Percentiles rank a stretch among this genome's conserved stretches.
Conservation (phyloP, 2,113 vertebrate genomes). For the Dipodomys merriami region DNA sequence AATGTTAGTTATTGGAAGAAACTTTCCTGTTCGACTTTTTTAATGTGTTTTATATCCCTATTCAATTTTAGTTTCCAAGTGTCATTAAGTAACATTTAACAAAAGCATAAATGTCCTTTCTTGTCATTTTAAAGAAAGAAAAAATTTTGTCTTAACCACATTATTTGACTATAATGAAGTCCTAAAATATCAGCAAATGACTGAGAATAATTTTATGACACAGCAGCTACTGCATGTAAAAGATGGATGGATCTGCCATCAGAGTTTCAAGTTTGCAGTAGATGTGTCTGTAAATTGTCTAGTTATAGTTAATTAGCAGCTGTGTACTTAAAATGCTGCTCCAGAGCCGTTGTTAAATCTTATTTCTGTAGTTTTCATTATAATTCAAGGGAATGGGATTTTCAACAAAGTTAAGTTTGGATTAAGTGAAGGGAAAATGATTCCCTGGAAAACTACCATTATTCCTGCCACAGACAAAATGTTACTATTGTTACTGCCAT, state of each 20-base stretch:
- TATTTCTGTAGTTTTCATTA: slow-evolving; percentile 36
- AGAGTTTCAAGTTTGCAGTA: slow-evolving; percentile 28
- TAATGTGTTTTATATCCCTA: slow-evolving; percentile 22
- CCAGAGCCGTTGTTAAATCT: slow-evolving; percentile 38
- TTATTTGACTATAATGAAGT: slow-evolving; percentile 44
- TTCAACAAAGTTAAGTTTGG: slow-evolving; percentile 38
- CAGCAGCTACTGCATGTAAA: slow-evolving; percentile 1
- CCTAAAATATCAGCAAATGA: slow-evolving; percentile 46
- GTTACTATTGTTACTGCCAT: background rate
- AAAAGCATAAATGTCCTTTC: background rate
- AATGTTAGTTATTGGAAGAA: background rate
- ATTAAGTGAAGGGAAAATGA: slow-evolving; percentile 30
- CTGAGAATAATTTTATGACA: slow-evolving; percentile 41
- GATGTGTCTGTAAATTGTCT: background rate
- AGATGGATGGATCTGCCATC: background rate
- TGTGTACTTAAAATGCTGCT: background rate
- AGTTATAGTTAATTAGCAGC: slow-evolving; percentile 27
- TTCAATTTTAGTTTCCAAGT: background rate
- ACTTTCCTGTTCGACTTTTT: slow-evolving; percentile 39
- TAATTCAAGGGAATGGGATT: background rate
- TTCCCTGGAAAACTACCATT: background rate
- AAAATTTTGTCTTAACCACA: slow-evolving; percentile 4
- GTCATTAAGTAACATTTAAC: slow-evolving; percentile 50
- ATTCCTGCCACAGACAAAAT: background rate
- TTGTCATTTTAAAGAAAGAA: slow-evolving; percentile 47